A percentile compares a stretch with the other conserved stretches of the same genome.
Conservation (phyloP, 2,888 invertebrate genomes). For the Tipula helvola region DNA sequence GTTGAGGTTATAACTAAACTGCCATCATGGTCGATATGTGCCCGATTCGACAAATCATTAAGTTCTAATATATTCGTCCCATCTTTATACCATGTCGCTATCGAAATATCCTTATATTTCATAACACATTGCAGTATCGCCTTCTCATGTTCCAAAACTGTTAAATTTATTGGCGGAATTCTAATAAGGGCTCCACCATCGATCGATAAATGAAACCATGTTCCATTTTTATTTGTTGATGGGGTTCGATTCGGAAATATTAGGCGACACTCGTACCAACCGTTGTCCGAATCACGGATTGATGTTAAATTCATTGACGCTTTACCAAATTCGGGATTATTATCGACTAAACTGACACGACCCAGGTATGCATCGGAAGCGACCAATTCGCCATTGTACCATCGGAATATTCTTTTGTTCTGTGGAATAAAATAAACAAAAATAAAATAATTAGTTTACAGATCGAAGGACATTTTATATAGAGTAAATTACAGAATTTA, state of each 20-base stretch:
- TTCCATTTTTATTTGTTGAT: slow-evolving; percentile 75
- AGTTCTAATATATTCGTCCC: slow-evolving; percentile 45
- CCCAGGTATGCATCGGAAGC: slow-evolving; percentile 59
- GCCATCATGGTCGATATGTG: slow-evolving; percentile 57
- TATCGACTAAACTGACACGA: slow-evolving; percentile 52
- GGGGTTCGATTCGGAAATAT: slow-evolving; percentile 79
- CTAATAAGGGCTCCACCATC: slow-evolving; percentile 81
- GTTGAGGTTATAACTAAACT: slow-evolving; percentile 67
- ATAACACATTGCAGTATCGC: slow-evolving; percentile 73
- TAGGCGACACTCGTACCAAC: slow-evolving; percentile 84
- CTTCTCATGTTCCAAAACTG: slow-evolving; percentile 71
- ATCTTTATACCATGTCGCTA: slow-evolving; percentile 52
- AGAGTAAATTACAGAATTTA: too few relatives aligned
- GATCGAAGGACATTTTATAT: too few relatives aligned
- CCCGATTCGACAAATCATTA: slow-evolving; percentile 49
- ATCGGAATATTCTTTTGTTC: slow-evolving; percentile 70
- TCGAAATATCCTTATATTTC: slow-evolving; percentile 52
- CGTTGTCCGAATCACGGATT: slow-evolving; percentile 78
- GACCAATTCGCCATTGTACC: slow-evolving; percentile 59
- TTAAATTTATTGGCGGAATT: slow-evolving; percentile 78
- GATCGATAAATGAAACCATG: slow-evolving; percentile 78
- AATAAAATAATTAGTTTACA: neutral
- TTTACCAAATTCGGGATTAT: slow-evolving; percentile 39
- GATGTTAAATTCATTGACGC: slow-evolving; percentile 71
- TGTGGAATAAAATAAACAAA: slow-evolving; percentile 27